Evolutionary conservation across 2,113 vertebrate genomes (phyloP), one percentile per base, ranked within the genome.

Genomic region (Scatophagus argus): DNA sequence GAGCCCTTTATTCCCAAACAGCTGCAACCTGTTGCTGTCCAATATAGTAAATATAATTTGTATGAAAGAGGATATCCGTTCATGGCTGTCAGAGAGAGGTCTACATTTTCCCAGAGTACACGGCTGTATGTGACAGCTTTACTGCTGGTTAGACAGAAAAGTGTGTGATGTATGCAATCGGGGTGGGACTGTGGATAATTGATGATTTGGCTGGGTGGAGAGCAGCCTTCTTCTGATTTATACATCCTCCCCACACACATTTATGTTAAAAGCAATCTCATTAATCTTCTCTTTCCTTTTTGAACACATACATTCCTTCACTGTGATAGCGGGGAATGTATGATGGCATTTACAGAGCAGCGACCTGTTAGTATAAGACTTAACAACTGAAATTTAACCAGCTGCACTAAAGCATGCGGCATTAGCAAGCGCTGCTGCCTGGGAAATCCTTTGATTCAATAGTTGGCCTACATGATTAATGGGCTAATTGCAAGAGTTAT

Each of bases 151-250:
- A 46, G 23, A 69, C 38, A 51, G n/a, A 68, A n/a, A n/a, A 60
- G 77, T 64, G 34, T 85, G 77, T 80, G 60, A 74, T 63, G 68
- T 77, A 77, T 70, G 60, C 14, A 6, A 39, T 87, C 70, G 59
- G 83, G 82, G 86, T 85, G 85, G 75, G 77, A 83, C 81, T 83
- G 87, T 88, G 80, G 77, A 76, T 67, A 88, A 89, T 77, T 65
- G 69, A 82, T 85, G 79, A 88, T 84, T 68, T 80, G 77, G 65
- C 49, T 66, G 59, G 16, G 21, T 60, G 51, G 38, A 68, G 21
- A 58, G 62, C 27, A 38, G 60, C 44, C 52, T 59, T 55, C 43
- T n/a, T 64, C 51, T 85, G 77, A 86, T 87, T 83, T 80, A 80
- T 76, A 63, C 46, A 49, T 83, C 39, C 10, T 47, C 51, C 58